Base-by-base conservation (phyloP, 2,888 invertebrate genomes). In the Ophion costatus region DNA sequence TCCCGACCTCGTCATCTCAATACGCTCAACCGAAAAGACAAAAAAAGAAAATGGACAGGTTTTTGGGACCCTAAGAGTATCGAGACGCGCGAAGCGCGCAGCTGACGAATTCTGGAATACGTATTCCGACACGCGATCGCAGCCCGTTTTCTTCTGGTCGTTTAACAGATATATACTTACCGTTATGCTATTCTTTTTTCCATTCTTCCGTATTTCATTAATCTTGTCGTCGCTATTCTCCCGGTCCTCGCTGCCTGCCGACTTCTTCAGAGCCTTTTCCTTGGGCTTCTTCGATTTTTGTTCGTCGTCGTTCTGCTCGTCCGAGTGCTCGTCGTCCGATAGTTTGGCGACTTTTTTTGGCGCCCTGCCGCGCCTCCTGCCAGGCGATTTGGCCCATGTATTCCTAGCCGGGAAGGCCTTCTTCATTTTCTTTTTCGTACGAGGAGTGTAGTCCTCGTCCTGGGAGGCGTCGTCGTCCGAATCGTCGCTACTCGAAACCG, bases 381-480 rank as follows among this genome's bases (percentile, higher is more conserved):
- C 57, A 0, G 87, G 57, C 11, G 88, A 66, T 82, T 90, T 90
- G 0, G 85, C 64, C 11, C 80, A 64, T 80, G 82, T 61, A 78
- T 87, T 91, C 51, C 89, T 91, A 4, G 83, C 87, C 0, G 87
- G 64, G 1, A 83, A 17, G 17, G 82, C 6, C 84, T 90, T 92
- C 63, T 87, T 89, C 20, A 86, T 66, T 83, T 90, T 93, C 80
- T 90, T 92, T 63, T 89, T 91, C 11, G 87, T 85, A 17, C 87
- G 84, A n/a, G 93, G 92, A 87, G 88, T 92, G 45, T 92, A 91
- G 87, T 92, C 93, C 79, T 93, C 92, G 80, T 90, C 89, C n/a
- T 91, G 90, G 2, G 93, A 91, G 61, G 89, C 88, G 75, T 90
- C 88, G 79, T 91, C 89, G 7, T 89, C 86, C 11, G 87, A 87